Base-by-base conservation (phyloP, 2,797 vertebrate genomes). In the Ptychobarbus kaznakovi region DNA sequence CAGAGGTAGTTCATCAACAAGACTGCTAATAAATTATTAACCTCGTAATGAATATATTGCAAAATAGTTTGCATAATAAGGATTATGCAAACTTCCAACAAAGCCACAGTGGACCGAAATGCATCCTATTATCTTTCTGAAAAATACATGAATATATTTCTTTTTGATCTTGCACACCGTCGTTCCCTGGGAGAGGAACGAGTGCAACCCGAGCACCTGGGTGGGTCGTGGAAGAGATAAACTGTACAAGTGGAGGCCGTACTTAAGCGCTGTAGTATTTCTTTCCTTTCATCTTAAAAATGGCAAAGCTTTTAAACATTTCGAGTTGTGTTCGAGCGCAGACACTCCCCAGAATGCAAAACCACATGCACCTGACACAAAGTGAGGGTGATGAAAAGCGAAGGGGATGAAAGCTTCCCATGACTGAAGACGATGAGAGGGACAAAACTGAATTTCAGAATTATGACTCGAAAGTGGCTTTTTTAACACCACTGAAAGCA, bases 41-140 rank as follows among this genome's bases (percentile, higher is more conserved):
- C 86, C 69, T 70, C 46, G 13, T 91, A 91, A 90, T 91, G 80
- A 91, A 91, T 85, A 85, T 63, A 81, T 16, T 73, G 87, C 80
- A n/a, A n/a, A n/a, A n/a, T n/a, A n/a, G n/a, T n/a, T n/a, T n/a
- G n/a, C n/a, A n/a, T n/a, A n/a, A n/a, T 20, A 58, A 80, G 88
- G 83, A 86, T 88, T 88, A 85, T 85, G 66, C 82, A 91, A 90
- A 90, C 68, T 86, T 86, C 84, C 81, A 78, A 72, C 82, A 81
- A 81, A 81, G 68, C 66, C 80, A 28, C 7, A n/a, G 51, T 84
- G 85, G 86, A 90, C 89, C 42, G 35, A 76, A 81, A 72, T 69
- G 79, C 79, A 89, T 88, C 83, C 84, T 85, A 88, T 89, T 87
- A 87, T 89, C 83, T 89, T 91, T 89, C 88, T 69, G 40, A 91